Evolutionary conservation across 2,113 vertebrate species (phyloP).

Genomic region (Mirounga angustirostris): DNA sequence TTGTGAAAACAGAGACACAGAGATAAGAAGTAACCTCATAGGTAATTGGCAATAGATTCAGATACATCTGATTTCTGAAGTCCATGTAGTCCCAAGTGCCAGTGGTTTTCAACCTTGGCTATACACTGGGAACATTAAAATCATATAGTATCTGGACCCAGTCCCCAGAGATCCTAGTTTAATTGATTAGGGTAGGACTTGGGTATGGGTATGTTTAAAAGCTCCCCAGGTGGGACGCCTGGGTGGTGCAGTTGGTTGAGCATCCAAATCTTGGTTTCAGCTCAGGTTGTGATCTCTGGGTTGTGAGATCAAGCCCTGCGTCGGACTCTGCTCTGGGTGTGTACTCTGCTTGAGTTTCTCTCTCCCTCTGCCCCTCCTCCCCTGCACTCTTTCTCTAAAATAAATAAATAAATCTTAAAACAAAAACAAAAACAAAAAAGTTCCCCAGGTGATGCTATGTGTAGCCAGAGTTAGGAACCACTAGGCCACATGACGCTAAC

Average conservation of each 20-base stretch:
- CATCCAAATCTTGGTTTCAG: neutral
- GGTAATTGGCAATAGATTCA: neutral
- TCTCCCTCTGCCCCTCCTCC: neutral
- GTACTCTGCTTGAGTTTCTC: neutral
- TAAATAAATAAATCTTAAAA: neutral
- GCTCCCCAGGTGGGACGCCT: neutral
- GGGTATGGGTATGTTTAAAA: neutral
- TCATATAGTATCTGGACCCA: neutral
- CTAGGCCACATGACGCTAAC: neutral
- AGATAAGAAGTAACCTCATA: neutral
- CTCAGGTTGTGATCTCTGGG: neutral
- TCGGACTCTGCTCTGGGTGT: neutral
- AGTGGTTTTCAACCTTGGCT: neutral
- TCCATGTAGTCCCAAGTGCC: neutral
- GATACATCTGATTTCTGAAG: constrained; percentile 2
- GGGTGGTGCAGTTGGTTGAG: neutral
- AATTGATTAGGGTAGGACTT: neutral
- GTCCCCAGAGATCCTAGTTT: neutral
- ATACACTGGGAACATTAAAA: neutral
- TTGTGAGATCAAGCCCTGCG: neutral
- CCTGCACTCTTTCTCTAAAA: neutral
- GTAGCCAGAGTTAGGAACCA: neutral
- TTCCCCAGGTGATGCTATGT: neutral
- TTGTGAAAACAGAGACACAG: neutral
- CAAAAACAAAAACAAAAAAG: neutral